Evolutionary conservation across 2,113 vertebrate species (phyloP).

Genomic region (Pao palembangensis): DNA sequence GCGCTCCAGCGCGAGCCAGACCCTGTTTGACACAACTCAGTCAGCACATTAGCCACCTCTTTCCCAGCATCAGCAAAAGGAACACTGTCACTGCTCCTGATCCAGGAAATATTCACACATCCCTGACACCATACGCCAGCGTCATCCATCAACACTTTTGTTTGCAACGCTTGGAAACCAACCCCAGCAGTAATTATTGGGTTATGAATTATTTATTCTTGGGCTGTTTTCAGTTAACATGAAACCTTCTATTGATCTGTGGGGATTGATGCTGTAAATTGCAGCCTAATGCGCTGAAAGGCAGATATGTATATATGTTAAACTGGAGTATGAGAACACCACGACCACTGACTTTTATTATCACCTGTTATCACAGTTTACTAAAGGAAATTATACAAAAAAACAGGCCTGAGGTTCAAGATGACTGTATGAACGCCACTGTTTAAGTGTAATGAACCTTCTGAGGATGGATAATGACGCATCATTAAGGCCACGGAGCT

Average conservation of each 20-base stretch:
- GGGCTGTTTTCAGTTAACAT: constrained; percentile 4
- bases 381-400: neutral
- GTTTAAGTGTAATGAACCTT: constrained; percentile 39
- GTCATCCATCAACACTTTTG: constrained; percentile 18
- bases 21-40: constrained; percentile 11
- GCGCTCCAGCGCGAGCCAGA: constrained; percentile 31
- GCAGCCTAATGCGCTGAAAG: too few relatives aligned
- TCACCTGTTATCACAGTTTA: neutral
- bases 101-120: constrained; percentile 18
- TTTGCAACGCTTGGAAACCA: constrained; percentile 23
- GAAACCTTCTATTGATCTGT: constrained; percentile 27
- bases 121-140: constrained; percentile 26
- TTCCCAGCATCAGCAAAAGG: constrained; percentile 20
- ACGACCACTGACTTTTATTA: too few relatives aligned
- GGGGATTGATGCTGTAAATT: constrained; percentile 9
- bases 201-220: constrained; percentile 48
- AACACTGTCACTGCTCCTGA: neutral
- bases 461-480: constrained; percentile 34
- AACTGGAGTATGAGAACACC: neutral
- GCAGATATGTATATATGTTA: too few relatives aligned
- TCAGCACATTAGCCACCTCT: constrained; percentile 17
- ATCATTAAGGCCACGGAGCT: constrained; percentile 28
- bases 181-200: constrained; percentile 31
- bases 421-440: constrained; percentile 26
- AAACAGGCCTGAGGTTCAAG: constrained; percentile 11